Evolutionary conservation across 2,113 vertebrate genomes (phyloP), one percentile per base, ranked within the genome.

Genomic region (Platichthys flesus): DNA sequence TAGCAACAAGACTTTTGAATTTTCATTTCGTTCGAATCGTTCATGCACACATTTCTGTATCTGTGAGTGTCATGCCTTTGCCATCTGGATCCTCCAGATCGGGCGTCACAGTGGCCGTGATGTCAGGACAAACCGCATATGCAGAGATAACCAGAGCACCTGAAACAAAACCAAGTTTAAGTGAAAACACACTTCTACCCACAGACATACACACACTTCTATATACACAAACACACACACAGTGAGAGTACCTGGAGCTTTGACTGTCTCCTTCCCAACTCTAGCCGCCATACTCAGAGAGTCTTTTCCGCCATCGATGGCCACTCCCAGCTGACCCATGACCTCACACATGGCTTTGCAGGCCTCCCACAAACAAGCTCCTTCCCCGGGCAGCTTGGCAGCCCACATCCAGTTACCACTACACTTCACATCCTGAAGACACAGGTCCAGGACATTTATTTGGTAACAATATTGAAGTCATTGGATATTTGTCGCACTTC

Each of bases 341-440:
- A 96, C 94, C 5, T 93, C 81, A 83, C 96, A 97, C 96, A 98
- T 96, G 47, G 97, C 96, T 49, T 88, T 88, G 74, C 97, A 98
- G 31, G 96, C 96, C 0, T 97, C 95, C 21, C 94, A 96, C 74
- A 98, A 88, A 40, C 88, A 88, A 0, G 94, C 94, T 0, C 97
- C 96, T 59, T 97, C 97, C 3, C 96, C 96, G 0, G 94, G 95
- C 20, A 97, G 94, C 89, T 97, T 97, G 21, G 97, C 97, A 0
- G 96, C 95, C 97, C 97, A 98, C 96, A 97, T 98, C 97, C 97
- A 98, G 92, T 98, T 98, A 5, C 95, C 97, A 14, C 97, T 98
- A 57, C 96, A 97, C 76, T 98, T 98, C 58, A 98, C 96, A 21
- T 97, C 97, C 97, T 98, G 62, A 23, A 23, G 70, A 78, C 18